Conservation (phyloP, 1,140 invertebrate species). For the Monochamus saltuarius region DNA sequence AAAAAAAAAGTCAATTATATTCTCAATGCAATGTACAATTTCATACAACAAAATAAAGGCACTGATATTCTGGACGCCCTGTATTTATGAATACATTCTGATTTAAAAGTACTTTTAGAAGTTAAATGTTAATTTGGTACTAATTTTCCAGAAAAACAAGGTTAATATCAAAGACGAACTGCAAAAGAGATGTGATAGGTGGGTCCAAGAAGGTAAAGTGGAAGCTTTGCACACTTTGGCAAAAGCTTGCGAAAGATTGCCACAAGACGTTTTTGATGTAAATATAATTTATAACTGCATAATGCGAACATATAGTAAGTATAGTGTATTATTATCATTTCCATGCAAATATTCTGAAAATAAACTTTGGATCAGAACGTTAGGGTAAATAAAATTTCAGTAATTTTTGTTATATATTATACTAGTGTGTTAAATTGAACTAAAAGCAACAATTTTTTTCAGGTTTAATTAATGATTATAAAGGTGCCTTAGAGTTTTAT, state of each 20-base stretch:
- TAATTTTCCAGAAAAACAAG: conserved; percentile 29
- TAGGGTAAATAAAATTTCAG: neutral
- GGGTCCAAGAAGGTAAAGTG: conserved; percentile 54
- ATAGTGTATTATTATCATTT: conserved; percentile 8
- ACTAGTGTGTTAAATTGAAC: neutral
- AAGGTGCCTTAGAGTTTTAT: conserved; percentile 51
- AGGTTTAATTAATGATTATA: conserved; percentile 54
- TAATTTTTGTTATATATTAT: neutral
- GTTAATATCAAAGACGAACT: conserved; percentile 31
- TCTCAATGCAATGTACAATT: too few relatives aligned
- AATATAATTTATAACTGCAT: conserved; percentile 54
- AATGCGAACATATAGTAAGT: conserved; percentile 57
- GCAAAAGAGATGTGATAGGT: conserved; percentile 54
- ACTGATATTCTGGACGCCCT: too few relatives aligned
- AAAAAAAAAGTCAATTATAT: too few relatives aligned
- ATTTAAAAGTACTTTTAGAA: too few relatives aligned
- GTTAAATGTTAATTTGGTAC: neutral
- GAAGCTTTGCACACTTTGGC: conserved; percentile 51
- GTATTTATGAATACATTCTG: too few relatives aligned
- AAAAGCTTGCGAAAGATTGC: conserved; percentile 47
- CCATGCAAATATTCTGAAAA: neutral
- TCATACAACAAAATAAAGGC: too few relatives aligned
- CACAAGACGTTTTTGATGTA: conserved; percentile 43
- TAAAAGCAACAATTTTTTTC: conserved; percentile 36
- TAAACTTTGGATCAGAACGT: conserved; percentile 1